phyloP scores from a whole-genome alignment of 1,140 invertebrate species.

The Adoxophyes honmai region DNA sequence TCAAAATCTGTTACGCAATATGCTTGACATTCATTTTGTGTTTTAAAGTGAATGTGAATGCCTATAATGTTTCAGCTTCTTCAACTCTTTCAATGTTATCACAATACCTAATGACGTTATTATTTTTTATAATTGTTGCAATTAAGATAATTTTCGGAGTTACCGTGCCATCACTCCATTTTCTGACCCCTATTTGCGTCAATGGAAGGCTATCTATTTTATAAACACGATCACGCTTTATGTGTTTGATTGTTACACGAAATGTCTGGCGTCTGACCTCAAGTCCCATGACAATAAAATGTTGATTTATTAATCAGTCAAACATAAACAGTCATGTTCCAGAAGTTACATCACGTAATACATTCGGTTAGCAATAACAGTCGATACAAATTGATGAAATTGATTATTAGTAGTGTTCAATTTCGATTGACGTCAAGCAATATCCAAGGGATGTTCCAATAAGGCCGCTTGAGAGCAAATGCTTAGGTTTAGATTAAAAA shows the following conservation, averaged over 20 bases:
- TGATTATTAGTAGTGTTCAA: conserved; percentile 24
- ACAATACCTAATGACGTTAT: neutral
- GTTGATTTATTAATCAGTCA: neutral
- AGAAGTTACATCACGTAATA: conserved; percentile 1
- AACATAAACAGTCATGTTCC: neutral
- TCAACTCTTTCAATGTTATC: neutral
- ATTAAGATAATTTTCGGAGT: conserved; percentile 1
- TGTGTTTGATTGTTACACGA: neutral
- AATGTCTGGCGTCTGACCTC: neutral
- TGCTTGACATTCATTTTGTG: neutral
- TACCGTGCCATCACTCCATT: conserved; percentile 8
- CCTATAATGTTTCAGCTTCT: no score
- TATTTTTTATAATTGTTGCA: neutral
- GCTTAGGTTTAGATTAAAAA: neutral
- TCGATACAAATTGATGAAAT: conserved; percentile 30
- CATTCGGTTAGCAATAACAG: conserved; percentile 9
- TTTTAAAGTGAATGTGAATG: no score
- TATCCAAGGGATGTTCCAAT: conserved; percentile 51
- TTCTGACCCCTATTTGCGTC: conserved; percentile 42
- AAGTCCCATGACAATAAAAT: neutral
- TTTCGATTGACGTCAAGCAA: conserved; percentile 53
- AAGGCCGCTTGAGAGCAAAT: neutral
- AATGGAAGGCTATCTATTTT: conserved; percentile 33
- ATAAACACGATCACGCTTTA: neutral
- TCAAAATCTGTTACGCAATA: neutral